A percentile compares a stretch with the other conserved stretches of the same genome.
Evolutionary conservation across 2,113 vertebrate genomes (phyloP).

Genomic region (Phrynocephalus versicolor): DNA sequence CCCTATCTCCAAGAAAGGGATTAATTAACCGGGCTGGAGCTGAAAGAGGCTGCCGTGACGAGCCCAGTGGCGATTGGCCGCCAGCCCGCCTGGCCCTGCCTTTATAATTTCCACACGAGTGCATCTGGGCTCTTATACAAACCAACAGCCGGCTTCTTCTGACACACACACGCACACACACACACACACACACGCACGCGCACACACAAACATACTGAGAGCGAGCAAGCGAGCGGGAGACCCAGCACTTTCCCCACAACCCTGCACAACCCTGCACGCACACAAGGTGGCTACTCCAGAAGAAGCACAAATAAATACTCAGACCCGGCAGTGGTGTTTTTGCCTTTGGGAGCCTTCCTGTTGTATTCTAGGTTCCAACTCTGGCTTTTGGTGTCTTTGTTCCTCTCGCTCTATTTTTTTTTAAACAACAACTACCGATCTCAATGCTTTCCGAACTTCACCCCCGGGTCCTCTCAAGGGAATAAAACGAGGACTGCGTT

Average conservation of each 20-base stretch:
- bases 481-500: background rate
- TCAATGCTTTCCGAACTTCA: conserved; percentile 51
- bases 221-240: background rate
- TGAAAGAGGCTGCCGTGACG: conserved; percentile 88
- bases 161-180: conserved; percentile 75
- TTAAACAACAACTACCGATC: conserved; percentile 76
- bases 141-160: conserved; percentile 82
- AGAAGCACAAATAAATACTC: conserved; percentile 74
- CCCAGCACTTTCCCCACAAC: conserved; percentile 72
- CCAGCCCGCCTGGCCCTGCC: conserved; percentile 90
- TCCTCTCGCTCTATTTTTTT: conserved; percentile 55
- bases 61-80: conserved; percentile 91
- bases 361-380: conserved; percentile 73
- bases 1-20: conserved; percentile 78
- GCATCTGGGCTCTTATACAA: conserved; percentile 90
- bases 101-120: conserved; percentile 91
- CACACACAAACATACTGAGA: conserved; percentile 55
- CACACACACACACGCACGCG: conserved; percentile 55
- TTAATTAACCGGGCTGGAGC: conserved; percentile 89
- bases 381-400: conserved; percentile 14
- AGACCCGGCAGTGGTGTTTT: conserved; percentile 69
- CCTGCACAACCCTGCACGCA: conserved; percentile 68
- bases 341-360: conserved; percentile 75
- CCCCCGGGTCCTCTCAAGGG: conserved; percentile 65
- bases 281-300: conserved; percentile 73